A percentile compares a stretch with the other conserved stretches of the same genome.
These are phyloP conservation scores for Lepus americanus DNA, from an alignment of 2,113 vertebrate species.

Conservation along the genomic window DNA sequence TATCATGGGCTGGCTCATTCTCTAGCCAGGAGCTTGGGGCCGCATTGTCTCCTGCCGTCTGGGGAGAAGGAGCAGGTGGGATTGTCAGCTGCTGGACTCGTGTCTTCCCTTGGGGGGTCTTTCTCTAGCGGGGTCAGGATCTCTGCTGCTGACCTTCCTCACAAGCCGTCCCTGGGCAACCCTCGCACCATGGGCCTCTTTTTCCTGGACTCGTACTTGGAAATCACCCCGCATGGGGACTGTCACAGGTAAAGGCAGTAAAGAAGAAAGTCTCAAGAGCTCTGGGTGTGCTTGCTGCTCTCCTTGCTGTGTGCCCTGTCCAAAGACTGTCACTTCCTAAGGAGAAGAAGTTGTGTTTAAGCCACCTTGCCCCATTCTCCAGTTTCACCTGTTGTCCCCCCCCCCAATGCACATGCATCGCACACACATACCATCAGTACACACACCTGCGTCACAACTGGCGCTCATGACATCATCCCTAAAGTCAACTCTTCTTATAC, in stretches of 20 bases:
- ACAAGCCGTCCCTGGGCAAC: neutral
- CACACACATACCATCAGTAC: neutral
- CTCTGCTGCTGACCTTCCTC: neutral
- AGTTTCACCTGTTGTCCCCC: neutral
- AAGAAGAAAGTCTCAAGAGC: neutral
- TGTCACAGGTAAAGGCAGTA: neutral
- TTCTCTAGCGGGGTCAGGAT: neutral
- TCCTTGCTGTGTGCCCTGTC: neutral
- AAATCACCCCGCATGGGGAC: neutral
- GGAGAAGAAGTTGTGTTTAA: conserved; percentile 5
- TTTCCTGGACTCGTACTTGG: neutral
- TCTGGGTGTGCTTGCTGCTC: neutral
- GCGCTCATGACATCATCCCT: neutral
- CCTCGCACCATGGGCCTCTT: neutral
- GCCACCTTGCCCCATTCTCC: neutral
- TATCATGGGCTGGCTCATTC: neutral
- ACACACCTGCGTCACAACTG: neutral
- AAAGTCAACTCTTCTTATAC: neutral
- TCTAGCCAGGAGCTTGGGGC: neutral
- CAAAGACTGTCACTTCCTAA: neutral
- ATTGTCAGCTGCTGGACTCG: neutral
- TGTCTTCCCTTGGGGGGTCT: neutral
- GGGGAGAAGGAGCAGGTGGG: neutral
- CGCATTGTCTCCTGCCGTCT: neutral
- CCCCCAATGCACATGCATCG: neutral